Conservation (phyloP, 30 jellyfish, hydroid and myxozoan species). For the Mastigias papua region DNA sequence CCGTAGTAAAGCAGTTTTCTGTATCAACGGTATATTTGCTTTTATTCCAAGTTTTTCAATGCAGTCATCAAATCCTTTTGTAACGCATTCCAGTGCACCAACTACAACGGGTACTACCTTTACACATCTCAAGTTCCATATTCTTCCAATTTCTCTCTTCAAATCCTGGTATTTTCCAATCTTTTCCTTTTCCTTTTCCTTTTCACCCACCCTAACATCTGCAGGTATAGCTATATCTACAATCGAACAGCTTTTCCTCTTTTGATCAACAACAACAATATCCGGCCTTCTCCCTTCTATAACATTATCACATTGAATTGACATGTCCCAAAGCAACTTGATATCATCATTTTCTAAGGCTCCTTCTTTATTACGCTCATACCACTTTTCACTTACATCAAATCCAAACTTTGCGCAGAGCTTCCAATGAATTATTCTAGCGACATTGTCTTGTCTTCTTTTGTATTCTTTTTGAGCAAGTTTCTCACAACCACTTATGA, state of each 20-base stretch:
- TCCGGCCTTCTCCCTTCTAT: not conserved
- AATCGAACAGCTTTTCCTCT: not conserved
- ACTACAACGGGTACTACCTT: too few relatives aligned
- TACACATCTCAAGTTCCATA: too few relatives aligned
- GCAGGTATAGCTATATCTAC: too few relatives aligned
- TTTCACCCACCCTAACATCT: too few relatives aligned
- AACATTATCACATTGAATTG: not conserved
- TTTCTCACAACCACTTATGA: not conserved
- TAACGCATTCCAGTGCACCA: too few relatives aligned
- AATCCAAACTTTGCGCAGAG: not conserved
- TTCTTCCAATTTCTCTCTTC: too few relatives aligned
- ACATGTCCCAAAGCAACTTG: not conserved
- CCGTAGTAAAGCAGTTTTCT: too few relatives aligned
- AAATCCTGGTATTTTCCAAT: too few relatives aligned
- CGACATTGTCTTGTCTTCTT: conserved; percentile 8
- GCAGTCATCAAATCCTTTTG: too few relatives aligned
- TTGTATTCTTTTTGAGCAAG: conserved; percentile 28
- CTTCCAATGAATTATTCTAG: not conserved
- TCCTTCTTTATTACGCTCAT: conserved; percentile 33
- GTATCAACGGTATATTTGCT: too few relatives aligned
- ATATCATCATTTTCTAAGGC: conserved; percentile 3
- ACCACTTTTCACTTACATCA: conserved; percentile 12
- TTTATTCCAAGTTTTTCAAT: too few relatives aligned
- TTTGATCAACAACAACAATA: not conserved
- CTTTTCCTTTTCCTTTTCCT: too few relatives aligned